Conservation (phyloP, 2,113 vertebrate species). For the Rhinopomastus cyanomelas region DNA sequence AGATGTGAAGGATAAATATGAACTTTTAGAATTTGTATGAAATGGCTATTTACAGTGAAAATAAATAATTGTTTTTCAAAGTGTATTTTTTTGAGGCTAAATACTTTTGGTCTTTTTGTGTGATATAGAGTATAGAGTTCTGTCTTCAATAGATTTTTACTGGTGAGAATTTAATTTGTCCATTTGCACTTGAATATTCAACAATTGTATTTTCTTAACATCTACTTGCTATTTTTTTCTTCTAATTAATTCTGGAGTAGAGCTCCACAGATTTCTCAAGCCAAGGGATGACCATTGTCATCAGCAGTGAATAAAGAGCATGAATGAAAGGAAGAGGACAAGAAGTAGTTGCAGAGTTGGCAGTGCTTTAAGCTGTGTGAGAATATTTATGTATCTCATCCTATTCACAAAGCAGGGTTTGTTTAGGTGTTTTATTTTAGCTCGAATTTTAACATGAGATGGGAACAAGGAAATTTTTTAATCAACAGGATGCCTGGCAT, state of each 20-base stretch:
- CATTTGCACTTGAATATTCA: not conserved
- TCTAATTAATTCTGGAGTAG: not conserved
- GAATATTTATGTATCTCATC: not conserved
- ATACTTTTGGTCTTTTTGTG: not conserved
- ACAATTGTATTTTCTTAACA: not conserved
- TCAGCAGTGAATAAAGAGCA: not conserved
- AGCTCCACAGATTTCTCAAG: not conserved
- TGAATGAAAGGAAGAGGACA: not conserved
- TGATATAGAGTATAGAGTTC: not conserved
- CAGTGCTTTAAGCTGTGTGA: not conserved
- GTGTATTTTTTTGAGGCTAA: not conserved
- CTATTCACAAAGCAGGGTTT: not conserved
- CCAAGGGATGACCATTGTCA: not conserved
- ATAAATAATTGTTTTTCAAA: not conserved
- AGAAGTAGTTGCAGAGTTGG: not conserved
- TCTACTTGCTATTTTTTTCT: not conserved
- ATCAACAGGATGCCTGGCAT: slow-evolving; percentile 55
- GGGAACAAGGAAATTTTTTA: slow-evolving; percentile 41
- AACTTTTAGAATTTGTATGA: not conserved
- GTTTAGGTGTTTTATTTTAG: not conserved
- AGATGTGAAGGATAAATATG: not conserved
- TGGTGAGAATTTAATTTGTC: not conserved
- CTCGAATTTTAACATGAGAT: slow-evolving; percentile 31
- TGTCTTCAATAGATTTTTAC: not conserved
- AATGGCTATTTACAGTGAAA: not conserved